Percentiles rank a stretch among this genome's conserved stretches.
phyloP scores from a whole-genome alignment of 2,888 invertebrate species.

The Dynastes grantii region DNA sequence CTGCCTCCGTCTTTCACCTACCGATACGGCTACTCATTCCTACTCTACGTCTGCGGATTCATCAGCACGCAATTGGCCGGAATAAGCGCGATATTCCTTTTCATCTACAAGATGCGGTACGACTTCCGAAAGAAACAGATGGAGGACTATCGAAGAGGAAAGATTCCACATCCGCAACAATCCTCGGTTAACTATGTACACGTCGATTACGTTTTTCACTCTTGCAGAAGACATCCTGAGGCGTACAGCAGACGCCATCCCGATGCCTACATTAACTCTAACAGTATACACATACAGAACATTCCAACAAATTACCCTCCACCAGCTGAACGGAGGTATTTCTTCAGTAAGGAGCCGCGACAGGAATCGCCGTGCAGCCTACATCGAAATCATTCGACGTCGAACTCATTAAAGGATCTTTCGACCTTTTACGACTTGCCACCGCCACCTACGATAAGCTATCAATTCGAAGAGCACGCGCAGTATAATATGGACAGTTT shows the following conservation, averaged over 20 bases:
- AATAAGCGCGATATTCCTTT: constrained; percentile 89
- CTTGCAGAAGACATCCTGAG: constrained; percentile 54
- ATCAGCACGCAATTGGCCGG: constrained; percentile 89
- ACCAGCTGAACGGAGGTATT: constrained; percentile 75
- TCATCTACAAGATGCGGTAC: constrained; percentile 84
- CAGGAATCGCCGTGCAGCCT: constrained; percentile 73
- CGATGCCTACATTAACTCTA: constrained; percentile 69
- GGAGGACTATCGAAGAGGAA: constrained; percentile 73
- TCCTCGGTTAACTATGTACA: constrained; percentile 63
- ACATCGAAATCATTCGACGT: constrained; percentile 69
- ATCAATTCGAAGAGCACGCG: constrained; percentile 73
- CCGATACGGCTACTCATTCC: constrained; percentile 90
- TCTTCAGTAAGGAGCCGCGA: constrained; percentile 76
- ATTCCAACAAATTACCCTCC: constrained; percentile 67
- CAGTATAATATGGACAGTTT: constrained; percentile 61
- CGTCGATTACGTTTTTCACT: constrained; percentile 66
- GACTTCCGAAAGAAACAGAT: constrained; percentile 73
- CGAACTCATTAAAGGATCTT: constrained; percentile 75
- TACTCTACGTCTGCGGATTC: constrained; percentile 88
- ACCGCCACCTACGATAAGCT: constrained; percentile 78
- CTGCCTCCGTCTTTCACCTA: constrained; percentile 88
- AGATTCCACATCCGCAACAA: constrained; percentile 70
- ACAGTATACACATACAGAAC: constrained; percentile 65
- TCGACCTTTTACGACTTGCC: constrained; percentile 78
- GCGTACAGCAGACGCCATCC: constrained; percentile 69